Conservation (phyloP, 2,797 vertebrate genomes). For the Muraenolepis orangiensis region DNA sequence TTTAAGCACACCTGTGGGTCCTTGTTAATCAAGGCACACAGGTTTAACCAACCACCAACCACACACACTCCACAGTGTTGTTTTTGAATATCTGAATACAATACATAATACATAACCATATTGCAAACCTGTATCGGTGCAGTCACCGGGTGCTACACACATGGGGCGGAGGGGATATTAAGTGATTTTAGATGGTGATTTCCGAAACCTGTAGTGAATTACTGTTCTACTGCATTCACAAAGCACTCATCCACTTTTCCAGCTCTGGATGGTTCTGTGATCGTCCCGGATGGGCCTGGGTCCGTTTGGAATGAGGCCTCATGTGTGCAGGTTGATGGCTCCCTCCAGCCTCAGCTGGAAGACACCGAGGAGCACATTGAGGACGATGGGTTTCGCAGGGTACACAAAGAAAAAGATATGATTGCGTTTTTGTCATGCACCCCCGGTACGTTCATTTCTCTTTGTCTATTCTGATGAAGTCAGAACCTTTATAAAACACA, state of each 20-base stretch:
- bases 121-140: neutral
- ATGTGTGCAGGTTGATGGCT: neutral
- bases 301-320: neutral
- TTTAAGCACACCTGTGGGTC: no score
- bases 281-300: neutral
- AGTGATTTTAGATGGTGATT: neutral
- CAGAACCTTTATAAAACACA: no score
- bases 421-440: conserved; percentile 62
- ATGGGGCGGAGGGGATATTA: neutral
- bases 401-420: conserved; percentile 70
- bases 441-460: conserved; percentile 50
- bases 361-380: neutral
- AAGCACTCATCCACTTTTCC: neutral
- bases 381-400: conserved; percentile 16
- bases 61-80: no score
- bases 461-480: neutral
- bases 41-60: no score
- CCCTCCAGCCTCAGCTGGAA: neutral
- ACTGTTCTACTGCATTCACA: neutral
- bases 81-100: no score
- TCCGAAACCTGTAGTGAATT: neutral
- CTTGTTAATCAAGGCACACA: no score
- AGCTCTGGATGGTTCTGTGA: neutral
- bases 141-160: neutral
- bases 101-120: neutral